Evolutionary conservation across 2,113 vertebrate species (phyloP), one percentile per base, ranked within the genome.

Genomic region (Camelus bactrianus): DNA sequence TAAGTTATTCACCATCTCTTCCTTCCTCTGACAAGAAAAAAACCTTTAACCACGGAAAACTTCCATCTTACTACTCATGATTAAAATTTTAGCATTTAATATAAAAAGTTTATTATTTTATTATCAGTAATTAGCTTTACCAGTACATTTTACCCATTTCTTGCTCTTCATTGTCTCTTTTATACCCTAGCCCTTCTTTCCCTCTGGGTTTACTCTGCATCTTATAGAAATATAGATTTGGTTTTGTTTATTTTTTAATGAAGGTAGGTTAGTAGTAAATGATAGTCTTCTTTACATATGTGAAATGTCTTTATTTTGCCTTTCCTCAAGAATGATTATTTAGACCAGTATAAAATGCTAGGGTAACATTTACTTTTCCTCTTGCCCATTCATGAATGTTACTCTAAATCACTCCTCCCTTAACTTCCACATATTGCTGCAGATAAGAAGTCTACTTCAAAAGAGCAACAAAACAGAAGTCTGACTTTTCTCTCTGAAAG

Each of bases 251-350:
- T 42, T 91, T 72, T 50, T 38, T 26, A 80, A 77, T 48, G 54
- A 28, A 14, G 67, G 28, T 82, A 20, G 60, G 35, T 54, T 56
- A 46, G 10, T 89, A 70, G 64, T 79, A 64, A 72, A 48, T 73
- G 38, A 79, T 65, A 89, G 64, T 84, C 56, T 82, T 89, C 32
- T 86, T 75, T 86, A 60, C 4, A 69, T 28, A 30, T n/a, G 46
- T 70, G 76, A 69, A 94, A 42, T 64, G 48, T 54, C 58, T 83
- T 64, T 88, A 94, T 84, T 82, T 65, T 96, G 12, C 54, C 56
- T 89, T 84, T 26, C 70, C 60, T 82, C 17, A 13, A 75, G 46
- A 54, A 48, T 46, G 72, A 75, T 60, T 83, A 76, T 42, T 86
- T 62, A 75, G n/a, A 73, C 17, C 32, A 86, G 19, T 28, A 28